phyloP scores from a whole-genome alignment of 2,797 vertebrate species.

The Micropoecilia bifurca region DNA sequence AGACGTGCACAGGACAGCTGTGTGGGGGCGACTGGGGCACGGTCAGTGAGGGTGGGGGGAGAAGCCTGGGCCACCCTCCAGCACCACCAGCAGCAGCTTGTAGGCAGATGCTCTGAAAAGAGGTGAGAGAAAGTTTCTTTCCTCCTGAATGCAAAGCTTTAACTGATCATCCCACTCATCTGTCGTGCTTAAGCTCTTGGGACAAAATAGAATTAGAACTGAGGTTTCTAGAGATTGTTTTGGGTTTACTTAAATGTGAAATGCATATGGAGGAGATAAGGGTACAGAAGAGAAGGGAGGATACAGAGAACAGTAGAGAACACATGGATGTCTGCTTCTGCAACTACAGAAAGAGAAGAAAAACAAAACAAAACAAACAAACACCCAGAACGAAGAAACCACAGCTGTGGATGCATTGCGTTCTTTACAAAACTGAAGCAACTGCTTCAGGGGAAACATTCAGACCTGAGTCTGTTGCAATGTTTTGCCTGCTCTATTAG shows the following conservation, averaged over 20 bases:
- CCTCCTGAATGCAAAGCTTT: conserved; percentile 9
- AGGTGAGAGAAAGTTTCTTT: conserved; percentile 21
- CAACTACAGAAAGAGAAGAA: background rate
- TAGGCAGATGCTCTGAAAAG: conserved; percentile 20
- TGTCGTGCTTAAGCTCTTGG: background rate
- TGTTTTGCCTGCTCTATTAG: background rate
- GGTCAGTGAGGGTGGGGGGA: no score
- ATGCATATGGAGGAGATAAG: no score
- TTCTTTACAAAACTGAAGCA: conserved; percentile 23
- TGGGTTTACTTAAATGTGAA: no score
- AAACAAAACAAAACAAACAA: background rate
- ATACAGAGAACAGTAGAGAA: background rate
- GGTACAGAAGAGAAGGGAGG: no score
- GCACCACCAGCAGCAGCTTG: conserved; percentile 15
- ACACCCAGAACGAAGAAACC: no score
- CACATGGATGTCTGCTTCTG: no score
- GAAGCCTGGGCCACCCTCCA: background rate
- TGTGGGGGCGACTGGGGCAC: background rate
- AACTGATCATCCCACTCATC: conserved; percentile 10
- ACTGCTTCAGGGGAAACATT: conserved; percentile 1
- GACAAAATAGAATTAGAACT: background rate
- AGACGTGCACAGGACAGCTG: conserved; percentile 30
- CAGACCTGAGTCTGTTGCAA: conserved; percentile 5
- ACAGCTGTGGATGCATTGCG: background rate
- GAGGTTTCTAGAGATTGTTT: background rate